phyloP scores from a whole-genome alignment of 35 echinoderm and acorn worm species.

The Diadema setosum region DNA sequence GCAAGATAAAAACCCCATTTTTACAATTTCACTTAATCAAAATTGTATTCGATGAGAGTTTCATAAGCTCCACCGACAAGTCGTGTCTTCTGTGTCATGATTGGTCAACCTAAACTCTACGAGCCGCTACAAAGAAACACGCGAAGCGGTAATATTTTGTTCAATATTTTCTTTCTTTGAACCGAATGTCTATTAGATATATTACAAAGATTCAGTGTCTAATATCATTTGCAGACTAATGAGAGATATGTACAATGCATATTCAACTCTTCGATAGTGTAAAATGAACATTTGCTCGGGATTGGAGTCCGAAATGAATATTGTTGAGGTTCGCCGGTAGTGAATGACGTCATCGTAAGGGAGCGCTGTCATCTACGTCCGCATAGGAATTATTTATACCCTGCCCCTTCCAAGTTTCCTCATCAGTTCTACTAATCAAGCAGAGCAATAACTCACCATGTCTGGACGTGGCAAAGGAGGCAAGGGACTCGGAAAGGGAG shows the following conservation, averaged over 20 bases:
- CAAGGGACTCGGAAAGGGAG: slow-evolving; percentile 98
- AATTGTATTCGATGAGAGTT: too few species aligned
- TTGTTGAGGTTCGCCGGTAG: neutral
- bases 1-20: too few species aligned
- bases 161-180: neutral
- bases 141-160: neutral
- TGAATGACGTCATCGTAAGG: neutral
- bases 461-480: slow-evolving; percentile 98
- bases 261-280: too few species aligned
- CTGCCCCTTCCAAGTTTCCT: neutral
- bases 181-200: neutral
- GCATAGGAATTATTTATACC: neutral
- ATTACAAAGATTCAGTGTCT: neutral
- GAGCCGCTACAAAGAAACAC: neutral
- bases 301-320: neutral
- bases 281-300: neutral
- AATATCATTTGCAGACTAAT: neutral
- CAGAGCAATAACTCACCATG: slow-evolving; percentile 16
- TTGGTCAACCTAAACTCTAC: neutral
- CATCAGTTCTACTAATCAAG: neutral
- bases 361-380: neutral
- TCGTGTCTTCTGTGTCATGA: neutral
- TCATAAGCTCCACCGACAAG: too few species aligned
- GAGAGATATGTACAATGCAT: too few species aligned
- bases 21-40: too few species aligned